Base-by-base conservation (phyloP, 1,140 invertebrate species). In the Ephestia elutella region DNA sequence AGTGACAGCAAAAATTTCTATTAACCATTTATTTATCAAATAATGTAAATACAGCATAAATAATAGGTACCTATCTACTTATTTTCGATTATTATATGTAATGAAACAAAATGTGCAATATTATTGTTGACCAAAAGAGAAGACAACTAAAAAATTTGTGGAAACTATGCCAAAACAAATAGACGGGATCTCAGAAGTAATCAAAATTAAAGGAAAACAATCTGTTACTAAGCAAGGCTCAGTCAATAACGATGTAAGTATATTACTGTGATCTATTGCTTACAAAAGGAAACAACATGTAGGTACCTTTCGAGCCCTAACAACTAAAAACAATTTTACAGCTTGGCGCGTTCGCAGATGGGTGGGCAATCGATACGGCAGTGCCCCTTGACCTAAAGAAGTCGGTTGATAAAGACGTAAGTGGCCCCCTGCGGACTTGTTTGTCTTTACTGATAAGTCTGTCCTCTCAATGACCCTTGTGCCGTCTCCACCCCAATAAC, bases 361-460 rank as follows among this genome's bases (percentile, higher is more conserved):
- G 85, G 60, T 87, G 85, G 85, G 80, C 85, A 60, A 86, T 83
- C 62, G 85, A 87, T 67, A 87, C 85, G 17, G 60, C 78, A 30
- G 70, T 75, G 63, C 81, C 83, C 30, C 72, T 81, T 85, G 85
- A 87, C 77, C 82, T 75, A 63, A 71, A 75, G 62, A 72, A 59
- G 56, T 60, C 74, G 18, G 73, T 54, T 44, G 82, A 87, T 85
- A 87, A 82, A 62, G 81, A 84, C 65, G 85, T 87, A 86, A 86
- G 82, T 85, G 70, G 70, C 74, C 85, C 84, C 85, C 85, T 80
- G 85, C 76, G 70, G 64, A 75, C 66, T 85, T 81, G 78, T 87
- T 87, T 86, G 74, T 82, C 65, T 66, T n/a, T 56, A 50, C 35
- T 61, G 75, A 82, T 82, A 80, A 75, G 54, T 54, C 60, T 64